phyloP scores from a whole-genome alignment of 2,888 invertebrate genomes.

The Beris chalybata region DNA sequence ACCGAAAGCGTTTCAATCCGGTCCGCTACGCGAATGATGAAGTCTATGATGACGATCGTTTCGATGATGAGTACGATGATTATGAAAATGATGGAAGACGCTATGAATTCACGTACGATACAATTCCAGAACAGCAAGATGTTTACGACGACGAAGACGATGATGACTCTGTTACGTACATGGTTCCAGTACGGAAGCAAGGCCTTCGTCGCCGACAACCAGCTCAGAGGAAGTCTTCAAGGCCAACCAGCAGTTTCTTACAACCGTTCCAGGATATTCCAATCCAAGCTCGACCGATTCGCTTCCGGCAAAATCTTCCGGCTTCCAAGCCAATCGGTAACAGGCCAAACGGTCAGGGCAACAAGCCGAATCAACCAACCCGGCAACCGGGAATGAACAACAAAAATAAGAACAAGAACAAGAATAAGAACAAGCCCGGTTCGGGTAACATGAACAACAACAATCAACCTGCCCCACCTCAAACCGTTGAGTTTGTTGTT shows the following conservation, averaged over 20 bases:
- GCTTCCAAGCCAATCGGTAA: slow-evolving; percentile 18
- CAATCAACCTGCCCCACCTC: slow-evolving; percentile 4
- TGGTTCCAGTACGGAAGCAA: not conserved
- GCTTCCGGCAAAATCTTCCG: slow-evolving; percentile 20
- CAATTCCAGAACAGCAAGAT: slow-evolving; percentile 17
- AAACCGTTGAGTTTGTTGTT: slow-evolving; percentile 26
- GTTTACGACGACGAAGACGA: slow-evolving; percentile 43
- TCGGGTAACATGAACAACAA: not conserved
- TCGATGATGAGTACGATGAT: slow-evolving; percentile 33
- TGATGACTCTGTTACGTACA: slow-evolving; percentile 31
- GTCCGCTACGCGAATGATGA: slow-evolving; percentile 3
- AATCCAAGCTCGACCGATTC: slow-evolving; percentile 20
- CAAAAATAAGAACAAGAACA: slow-evolving; percentile 22
- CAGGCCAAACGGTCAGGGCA: slow-evolving; percentile 5
- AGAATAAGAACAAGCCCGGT: slow-evolving; percentile 1
- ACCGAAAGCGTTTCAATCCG: slow-evolving; percentile 3
- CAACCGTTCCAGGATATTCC: slow-evolving; percentile 33
- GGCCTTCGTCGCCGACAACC: slow-evolving; percentile 1
- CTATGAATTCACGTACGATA: slow-evolving; percentile 12
- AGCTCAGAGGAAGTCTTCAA: slow-evolving; percentile 11
- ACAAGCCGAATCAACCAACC: slow-evolving; percentile 1
- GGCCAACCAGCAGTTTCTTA: slow-evolving; percentile 16
- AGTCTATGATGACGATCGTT: slow-evolving; percentile 3
- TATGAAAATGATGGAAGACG: slow-evolving; percentile 34
- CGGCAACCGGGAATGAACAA: not conserved